Base-by-base conservation (phyloP, 2,888 invertebrate species). In the Xanthorhoe spadicearia region DNA sequence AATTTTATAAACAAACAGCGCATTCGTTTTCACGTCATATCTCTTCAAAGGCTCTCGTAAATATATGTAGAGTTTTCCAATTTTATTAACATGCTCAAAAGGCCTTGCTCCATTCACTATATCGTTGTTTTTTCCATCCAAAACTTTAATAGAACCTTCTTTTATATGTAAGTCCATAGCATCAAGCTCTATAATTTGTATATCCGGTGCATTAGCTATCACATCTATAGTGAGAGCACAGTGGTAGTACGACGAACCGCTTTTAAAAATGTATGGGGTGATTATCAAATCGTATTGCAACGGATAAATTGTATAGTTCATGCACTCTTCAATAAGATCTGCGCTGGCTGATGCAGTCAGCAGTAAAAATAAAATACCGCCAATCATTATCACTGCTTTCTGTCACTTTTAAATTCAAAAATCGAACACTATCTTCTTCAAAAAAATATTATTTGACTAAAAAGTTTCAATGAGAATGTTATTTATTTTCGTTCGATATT, bases 271-370 rank as follows among this genome's bases (percentile, higher is more conserved):
- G 52, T 86, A 84, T 0, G 92, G 92, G 15, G 75, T 85, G 58
- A 93, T 78, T 1, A 81, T 85, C 0, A 93, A 62, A 59, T 92
- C 92, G 52, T 93, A 93, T 69, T 92, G 89, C 68, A 91, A 83
- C 65, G 93, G 93, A 70, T 93, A 93, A 54, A 93, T 86, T 58
- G 92, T 92, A 52, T 90, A 93, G 71, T 92, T 91, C 15, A 92
- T 77, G 74, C 93, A 93, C 73, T 92, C 92, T 76, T 92, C 92
- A 15, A 86, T 72, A 35, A 84, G 74, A 65, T 83, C 80, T 10
- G 81, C 86, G 35, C 82, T 81, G 17, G 80, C 77, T n/a, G 83
- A 75, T 7, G 79, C 78, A 63, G 81, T 74, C 13, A 87, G 71
- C 55, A 80, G 66, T 32, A 83, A 46, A 65, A 80, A 71, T 6